Base-by-base conservation (phyloP, 1,140 invertebrate genomes). In the Harlomillsia oculata region DNA sequence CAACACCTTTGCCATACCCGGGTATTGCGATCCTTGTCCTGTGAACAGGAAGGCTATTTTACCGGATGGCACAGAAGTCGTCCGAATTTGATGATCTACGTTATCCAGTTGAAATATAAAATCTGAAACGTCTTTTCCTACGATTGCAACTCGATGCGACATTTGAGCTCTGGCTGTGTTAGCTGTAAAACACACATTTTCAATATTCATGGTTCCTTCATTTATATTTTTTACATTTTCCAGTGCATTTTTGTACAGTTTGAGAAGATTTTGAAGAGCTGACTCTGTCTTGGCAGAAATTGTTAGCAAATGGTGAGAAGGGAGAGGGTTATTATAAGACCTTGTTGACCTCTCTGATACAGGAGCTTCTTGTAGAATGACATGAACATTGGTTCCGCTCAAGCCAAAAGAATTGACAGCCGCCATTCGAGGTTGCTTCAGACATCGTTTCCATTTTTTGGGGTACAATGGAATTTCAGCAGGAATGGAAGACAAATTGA, bases 11-110 rank as follows among this genome's bases (percentile, higher is more conserved):
- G 39, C 39, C 39, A n/a, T n/a, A n/a, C n/a, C n/a, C n/a, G n/a
- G n/a, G n/a, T n/a, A n/a, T n/a, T n/a, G n/a, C n/a, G n/a, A 40
- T n/a, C 59, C 59, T 51, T 60, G 59, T 26, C 59, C 59, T 26
- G 59, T 60, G 23, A 60, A 60, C 13, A 60, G 29, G 28, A 60
- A 60, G 21, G 30, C 45, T 26, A 60, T 32, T 43, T 43, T 44
- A 13, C 23, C 36, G 18, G 39, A 46, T 11, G n/a, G 9, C 26
- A n/a, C 5, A 9, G 29, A 6, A 18, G 28, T 9, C 8, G 43
- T 29, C 1, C 20, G 23, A 20, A 28, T n/a, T n/a, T 5, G 13
- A n/a, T n/a, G 45, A 50, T 37, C 51, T 20, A 21, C 13, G 20
- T 11, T 26, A 13, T 55, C 40, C 18, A 56, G 21, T 14, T 18